These are phyloP conservation scores for Loxodonta africana DNA, from an alignment of 2,113 vertebrate genomes.

Conservation along the genomic window DNA sequence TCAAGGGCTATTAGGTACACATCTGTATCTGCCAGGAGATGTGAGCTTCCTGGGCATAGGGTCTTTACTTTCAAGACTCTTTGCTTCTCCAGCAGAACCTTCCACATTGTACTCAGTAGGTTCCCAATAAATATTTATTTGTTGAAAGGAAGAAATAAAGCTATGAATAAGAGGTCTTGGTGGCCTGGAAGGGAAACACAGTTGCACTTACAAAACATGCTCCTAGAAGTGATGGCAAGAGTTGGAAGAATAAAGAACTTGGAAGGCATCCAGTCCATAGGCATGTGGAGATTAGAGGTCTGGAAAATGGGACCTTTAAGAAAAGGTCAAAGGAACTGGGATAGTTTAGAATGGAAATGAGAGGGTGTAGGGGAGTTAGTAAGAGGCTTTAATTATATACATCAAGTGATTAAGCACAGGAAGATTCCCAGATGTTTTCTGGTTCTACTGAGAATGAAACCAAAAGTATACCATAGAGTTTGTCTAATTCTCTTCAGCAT, in stretches of 20 bases:
- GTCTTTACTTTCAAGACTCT: background rate
- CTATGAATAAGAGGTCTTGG: background rate
- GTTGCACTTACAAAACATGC: background rate
- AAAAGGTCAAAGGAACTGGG: constrained; percentile 19
- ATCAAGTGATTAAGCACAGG: background rate
- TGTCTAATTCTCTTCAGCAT: background rate
- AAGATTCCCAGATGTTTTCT: constrained; percentile 6
- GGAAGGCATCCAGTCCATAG: background rate
- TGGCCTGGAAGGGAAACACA: background rate
- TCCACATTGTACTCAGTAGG: background rate
- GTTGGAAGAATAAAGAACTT: constrained; percentile 19
- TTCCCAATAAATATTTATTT: background rate
- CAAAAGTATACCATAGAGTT: background rate
- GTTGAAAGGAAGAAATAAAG: background rate
- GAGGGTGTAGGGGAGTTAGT: constrained; percentile 1
- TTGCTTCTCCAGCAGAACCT: background rate
- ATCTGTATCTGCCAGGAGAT: background rate
- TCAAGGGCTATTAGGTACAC: background rate
- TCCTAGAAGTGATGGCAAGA: background rate
- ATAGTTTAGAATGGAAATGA: background rate
- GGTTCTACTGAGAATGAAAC: background rate
- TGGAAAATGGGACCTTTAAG: background rate
- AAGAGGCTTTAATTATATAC: background rate
- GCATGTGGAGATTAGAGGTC: background rate
- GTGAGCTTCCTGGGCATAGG: background rate